Evolutionary conservation across 2,113 vertebrate genomes (phyloP).

Genomic region (Ciconia boyciana): DNA sequence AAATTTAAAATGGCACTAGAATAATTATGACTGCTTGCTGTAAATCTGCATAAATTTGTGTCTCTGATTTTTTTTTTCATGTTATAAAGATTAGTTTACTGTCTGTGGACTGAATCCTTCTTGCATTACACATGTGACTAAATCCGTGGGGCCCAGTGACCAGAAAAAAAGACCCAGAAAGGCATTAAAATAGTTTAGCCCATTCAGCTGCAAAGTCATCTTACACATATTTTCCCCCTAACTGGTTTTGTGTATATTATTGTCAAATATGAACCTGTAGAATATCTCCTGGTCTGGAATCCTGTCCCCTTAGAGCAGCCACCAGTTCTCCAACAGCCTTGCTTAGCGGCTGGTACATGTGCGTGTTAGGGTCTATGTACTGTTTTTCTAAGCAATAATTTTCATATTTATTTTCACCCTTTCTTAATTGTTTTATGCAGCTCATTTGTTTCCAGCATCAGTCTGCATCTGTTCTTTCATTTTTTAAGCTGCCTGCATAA

Average conservation of each 20-base stretch:
- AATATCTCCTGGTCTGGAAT: constrained; percentile 1
- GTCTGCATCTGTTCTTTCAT: not conserved
- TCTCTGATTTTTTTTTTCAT: not conserved
- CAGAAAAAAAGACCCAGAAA: not conserved
- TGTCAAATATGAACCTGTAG: constrained; percentile 29
- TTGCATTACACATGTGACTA: not conserved
- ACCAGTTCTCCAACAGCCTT: not conserved
- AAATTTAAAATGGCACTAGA: not conserved
- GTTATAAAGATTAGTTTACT: not conserved
- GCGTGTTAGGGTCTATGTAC: not conserved
- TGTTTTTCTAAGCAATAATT: not conserved
- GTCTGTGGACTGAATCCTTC: not conserved
- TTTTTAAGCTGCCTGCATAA: not conserved
- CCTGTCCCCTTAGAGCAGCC: not conserved
- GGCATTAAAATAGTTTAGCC: constrained; percentile 15
- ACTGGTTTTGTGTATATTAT: not conserved
- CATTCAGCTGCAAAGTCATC: not conserved
- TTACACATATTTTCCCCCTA: not conserved
- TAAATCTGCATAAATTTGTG: not conserved
- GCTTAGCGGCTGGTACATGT: not conserved
- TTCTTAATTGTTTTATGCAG: not conserved
- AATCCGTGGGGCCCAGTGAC: not conserved
- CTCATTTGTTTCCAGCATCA: not conserved
- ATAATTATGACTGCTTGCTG: not conserved
- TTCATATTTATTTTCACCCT: not conserved